These are phyloP conservation scores for Eupithecia inturbata DNA, from an alignment of 2,888 invertebrate species.

Conservation along the genomic window DNA sequence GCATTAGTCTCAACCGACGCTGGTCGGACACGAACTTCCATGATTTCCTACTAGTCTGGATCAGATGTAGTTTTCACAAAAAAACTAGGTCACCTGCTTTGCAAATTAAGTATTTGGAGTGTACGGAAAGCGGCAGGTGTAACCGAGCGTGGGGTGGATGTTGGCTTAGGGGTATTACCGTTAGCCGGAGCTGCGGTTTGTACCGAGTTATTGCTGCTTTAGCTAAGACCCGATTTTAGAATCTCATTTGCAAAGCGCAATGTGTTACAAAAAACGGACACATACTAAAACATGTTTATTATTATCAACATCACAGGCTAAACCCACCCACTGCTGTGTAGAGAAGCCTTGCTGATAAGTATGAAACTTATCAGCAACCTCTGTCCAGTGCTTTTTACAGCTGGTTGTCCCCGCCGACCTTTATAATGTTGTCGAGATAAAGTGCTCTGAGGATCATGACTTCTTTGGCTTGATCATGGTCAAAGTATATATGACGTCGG, in stretches of 20 bases:
- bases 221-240: conserved; percentile 53
- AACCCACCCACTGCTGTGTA: neutral
- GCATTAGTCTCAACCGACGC: neutral
- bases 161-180: conserved; percentile 63
- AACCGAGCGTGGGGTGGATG: conserved; percentile 49
- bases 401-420: too few species aligned
- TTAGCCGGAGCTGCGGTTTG: conserved; percentile 49
- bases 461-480: too few species aligned
- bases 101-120: conserved; percentile 49
- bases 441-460: too few species aligned
- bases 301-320: neutral
- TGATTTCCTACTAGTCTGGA: neutral
- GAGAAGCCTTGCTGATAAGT: too few species aligned
- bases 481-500: too few species aligned
- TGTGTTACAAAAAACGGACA: neutral
- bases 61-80: conserved; percentile 32
- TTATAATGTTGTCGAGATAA: too few species aligned
- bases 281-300: neutral
- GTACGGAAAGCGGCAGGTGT: conserved; percentile 57
- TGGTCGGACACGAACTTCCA: neutral
- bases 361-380: too few species aligned
- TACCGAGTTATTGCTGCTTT: conserved; percentile 57
- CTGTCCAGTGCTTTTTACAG: too few species aligned
- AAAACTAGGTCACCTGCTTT: conserved; percentile 42
- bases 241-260: conserved; percentile 52